Base-by-base conservation (phyloP, 2,113 vertebrate genomes). In the Phasianus colchicus region DNA sequence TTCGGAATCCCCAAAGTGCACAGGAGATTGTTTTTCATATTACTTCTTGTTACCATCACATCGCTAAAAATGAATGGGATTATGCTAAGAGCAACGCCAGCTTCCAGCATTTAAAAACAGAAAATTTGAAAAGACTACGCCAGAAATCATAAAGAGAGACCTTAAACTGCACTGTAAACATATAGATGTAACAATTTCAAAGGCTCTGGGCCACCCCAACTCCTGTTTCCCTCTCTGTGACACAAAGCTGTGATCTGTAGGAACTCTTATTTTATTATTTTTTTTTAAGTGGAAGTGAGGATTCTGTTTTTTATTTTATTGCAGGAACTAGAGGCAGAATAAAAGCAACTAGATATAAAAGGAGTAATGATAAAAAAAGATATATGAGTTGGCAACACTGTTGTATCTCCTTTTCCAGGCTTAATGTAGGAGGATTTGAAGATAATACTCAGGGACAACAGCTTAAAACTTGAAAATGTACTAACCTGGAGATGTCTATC, bases 341-440 rank as follows among this genome's bases (percentile, higher is more conserved):
- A 79, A 63, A 69, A 4, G 5, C 3, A 8, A 36, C 8, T 20
- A 58, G 76, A 42, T 20, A 57, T 52, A 67, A 74, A 84, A 78
- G 19, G 36, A 54, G 13, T 58, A 71, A 75, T 54, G 42, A n/a
- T 80, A 64, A 85, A 91, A 91, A 86, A 86, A 77, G 5, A 54
- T 40, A 71, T 17, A 12, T 36, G 48, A 83, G 27, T 48, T 81
- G 69, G 61, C 80, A 84, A 19, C 2, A 2, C 32, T 2, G 2
- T 43, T 78, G 21, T 65, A 45, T 92, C 66, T 92, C 92, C 54
- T 92, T 91, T 91, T 69, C 29, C 57, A 86, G 43, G 5, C 25
- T 45, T 86, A 71, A 67, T 15, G 67, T 47, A 91, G 10, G 34
- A 93, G 57, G 24, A 67, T 86, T 86, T 85, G 64, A 95, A 91